A percentile compares a stretch with the other conserved stretches of the same genome.
Conservation (phyloP, 2,797 vertebrate genomes). For the Novumbra hubbsi region DNA sequence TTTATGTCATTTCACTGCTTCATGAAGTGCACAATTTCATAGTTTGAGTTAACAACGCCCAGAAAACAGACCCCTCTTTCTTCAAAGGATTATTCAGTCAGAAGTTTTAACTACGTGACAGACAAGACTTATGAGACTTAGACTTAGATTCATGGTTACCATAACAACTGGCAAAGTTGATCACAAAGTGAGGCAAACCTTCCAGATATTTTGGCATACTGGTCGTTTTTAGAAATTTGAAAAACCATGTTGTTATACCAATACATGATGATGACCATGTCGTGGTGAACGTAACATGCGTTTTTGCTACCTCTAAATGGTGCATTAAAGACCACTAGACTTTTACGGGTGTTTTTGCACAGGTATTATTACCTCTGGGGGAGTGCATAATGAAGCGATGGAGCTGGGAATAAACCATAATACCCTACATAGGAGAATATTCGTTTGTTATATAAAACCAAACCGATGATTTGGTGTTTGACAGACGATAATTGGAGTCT, state of each 20-base stretch:
- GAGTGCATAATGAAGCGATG: background rate
- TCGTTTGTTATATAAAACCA: background rate
- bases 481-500: background rate
- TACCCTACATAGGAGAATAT: background rate
- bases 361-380: background rate
- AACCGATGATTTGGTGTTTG: background rate
- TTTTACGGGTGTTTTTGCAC: background rate
- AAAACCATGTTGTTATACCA: background rate
- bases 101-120: background rate
- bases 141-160: constrained; percentile 16
- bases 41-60: background rate
- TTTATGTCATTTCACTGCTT: background rate
- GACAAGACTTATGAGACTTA: background rate
- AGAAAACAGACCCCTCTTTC: background rate
- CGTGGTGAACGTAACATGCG: background rate
- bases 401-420: constrained; percentile 5
- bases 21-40: background rate
- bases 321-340: background rate
- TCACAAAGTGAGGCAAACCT: background rate
- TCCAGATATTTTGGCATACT: background rate
- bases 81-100: background rate
- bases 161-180: constrained; percentile 14
- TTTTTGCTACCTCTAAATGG: background rate
- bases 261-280: background rate
- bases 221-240: background rate